These are phyloP conservation scores for Neoaliturus tenellus DNA, from an alignment of 2,888 invertebrate genomes.

Conservation along the genomic window DNA sequence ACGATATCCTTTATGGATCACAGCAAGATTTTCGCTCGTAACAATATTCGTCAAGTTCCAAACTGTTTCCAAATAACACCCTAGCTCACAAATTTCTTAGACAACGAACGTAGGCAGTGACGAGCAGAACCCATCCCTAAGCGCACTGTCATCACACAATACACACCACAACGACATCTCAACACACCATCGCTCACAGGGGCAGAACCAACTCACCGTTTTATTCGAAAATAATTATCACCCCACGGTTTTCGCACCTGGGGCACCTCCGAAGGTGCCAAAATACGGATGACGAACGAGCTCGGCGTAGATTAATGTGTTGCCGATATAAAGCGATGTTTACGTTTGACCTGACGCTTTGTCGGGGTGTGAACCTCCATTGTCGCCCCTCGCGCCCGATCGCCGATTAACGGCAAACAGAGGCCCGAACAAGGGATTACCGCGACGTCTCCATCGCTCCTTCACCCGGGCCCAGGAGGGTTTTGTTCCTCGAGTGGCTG, in stretches of 20 bases:
- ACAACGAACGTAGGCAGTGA: too few species aligned
- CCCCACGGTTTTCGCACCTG: neutral
- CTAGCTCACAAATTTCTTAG: too few species aligned
- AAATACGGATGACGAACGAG: neutral
- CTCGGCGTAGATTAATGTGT: constrained; percentile 11
- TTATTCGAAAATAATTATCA: constrained; percentile 25
- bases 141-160: neutral
- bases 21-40: too few species aligned
- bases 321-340: constrained; percentile 46
- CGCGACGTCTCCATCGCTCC: constrained; percentile 4
- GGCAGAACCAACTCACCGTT: neutral
- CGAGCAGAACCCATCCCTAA: neutral
- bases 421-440: constrained; percentile 44
- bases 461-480: neutral
- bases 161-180: neutral
- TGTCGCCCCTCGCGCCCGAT: neutral
- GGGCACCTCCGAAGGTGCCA: neutral
- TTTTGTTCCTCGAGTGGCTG: neutral
- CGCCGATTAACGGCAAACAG: constrained; percentile 46
- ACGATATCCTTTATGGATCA: too few species aligned
- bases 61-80: too few species aligned
- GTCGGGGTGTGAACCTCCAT: constrained; percentile 23
- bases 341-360: constrained; percentile 55
- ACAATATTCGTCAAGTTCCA: too few species aligned
- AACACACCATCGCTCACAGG: neutral